A percentile compares a stretch with the other conserved stretches of the same genome.
Conservation (phyloP, 2,113 vertebrate species). For the Tauraco erythrolophus region DNA sequence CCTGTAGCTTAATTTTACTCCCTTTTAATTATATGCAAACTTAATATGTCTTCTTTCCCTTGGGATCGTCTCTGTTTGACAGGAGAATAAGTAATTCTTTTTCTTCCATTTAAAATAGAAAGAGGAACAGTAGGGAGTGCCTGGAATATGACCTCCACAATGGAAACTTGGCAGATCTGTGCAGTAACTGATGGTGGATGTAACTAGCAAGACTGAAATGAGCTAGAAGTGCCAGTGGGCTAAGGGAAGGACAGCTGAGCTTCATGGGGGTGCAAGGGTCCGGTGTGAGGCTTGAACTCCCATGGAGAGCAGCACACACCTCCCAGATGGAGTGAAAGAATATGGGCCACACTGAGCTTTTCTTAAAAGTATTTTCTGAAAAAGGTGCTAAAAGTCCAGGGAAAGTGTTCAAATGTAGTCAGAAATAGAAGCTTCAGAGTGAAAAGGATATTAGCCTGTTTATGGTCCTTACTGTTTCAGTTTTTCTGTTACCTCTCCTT, state of each 20-base stretch:
- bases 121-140: neutral
- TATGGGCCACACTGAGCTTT: neutral
- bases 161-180: neutral
- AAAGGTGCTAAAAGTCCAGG: neutral
- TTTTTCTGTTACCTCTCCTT: neutral
- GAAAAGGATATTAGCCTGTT: neutral
- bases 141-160: accelerated
- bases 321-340: neutral
- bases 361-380: neutral
- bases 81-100: neutral
- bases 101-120: neutral
- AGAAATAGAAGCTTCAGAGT: neutral
- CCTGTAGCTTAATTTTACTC: neutral
- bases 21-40: neutral
- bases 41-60: neutral
- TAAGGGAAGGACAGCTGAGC: neutral
- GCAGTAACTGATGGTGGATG: neutral
- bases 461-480: neutral
- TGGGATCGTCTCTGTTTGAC: neutral
- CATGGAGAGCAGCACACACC: neutral
- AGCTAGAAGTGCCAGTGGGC: accelerated
- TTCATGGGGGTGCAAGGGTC: neutral
- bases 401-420: neutral
- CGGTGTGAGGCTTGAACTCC: neutral
- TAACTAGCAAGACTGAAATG: neutral